phyloP scores from a whole-genome alignment of 2,113 vertebrate species.

The Tiliqua scincoides region DNA sequence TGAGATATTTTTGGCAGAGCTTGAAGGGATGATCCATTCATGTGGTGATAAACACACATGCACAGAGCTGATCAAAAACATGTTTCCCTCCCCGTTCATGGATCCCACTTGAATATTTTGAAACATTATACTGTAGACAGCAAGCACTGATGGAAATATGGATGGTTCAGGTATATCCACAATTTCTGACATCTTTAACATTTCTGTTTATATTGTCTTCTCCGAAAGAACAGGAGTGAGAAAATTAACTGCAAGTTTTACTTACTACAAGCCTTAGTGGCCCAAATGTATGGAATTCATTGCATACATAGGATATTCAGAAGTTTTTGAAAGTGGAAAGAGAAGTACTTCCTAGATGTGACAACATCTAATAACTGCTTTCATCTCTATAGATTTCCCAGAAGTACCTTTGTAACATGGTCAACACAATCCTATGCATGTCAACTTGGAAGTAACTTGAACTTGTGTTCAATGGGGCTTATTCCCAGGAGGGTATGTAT shows the following conservation, averaged over 20 bases:
- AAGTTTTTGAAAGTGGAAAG: background rate
- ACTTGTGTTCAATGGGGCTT: too few species aligned
- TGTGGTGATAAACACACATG: background rate
- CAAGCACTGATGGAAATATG: background rate
- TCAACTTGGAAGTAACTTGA: too few species aligned
- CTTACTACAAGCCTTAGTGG: background rate
- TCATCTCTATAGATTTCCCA: background rate
- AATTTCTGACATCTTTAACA: background rate
- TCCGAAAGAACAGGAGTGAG: background rate
- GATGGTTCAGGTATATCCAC: background rate
- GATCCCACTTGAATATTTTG: background rate
- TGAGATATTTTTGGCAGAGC: slow-evolving; percentile 34
- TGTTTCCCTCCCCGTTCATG: background rate
- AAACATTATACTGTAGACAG: background rate
- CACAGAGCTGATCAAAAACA: background rate
- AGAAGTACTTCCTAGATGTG: background rate
- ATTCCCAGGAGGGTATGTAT: too few species aligned
- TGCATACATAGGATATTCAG: background rate
- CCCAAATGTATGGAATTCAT: background rate
- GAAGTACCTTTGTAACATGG: background rate
- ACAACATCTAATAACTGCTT: background rate
- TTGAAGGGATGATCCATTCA: slow-evolving; percentile 2
- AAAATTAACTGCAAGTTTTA: background rate
- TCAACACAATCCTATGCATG: too few species aligned
- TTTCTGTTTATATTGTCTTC: background rate